Percentiles rank a stretch among this genome's conserved stretches.
Evolutionary conservation across 2,888 invertebrate species (phyloP).

Genomic region (Odontocolon sp.): DNA sequence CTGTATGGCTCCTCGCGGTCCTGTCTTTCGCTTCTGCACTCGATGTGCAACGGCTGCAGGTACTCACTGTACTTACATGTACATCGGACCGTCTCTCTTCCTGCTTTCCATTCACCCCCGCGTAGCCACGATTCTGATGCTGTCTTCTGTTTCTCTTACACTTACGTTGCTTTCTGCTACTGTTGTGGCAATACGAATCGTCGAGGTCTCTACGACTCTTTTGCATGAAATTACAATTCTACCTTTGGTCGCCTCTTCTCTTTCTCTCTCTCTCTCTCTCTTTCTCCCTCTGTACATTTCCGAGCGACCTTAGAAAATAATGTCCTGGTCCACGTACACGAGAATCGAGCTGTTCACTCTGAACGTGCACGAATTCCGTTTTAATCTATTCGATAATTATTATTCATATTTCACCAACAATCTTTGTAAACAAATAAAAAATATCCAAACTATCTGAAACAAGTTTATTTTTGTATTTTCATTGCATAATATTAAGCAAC

Average conservation of each 20-base stretch:
- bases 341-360: slow-evolving; percentile 1
- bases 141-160: slow-evolving; percentile 9
- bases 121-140: slow-evolving; percentile 41
- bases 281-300: slow-evolving; percentile 45
- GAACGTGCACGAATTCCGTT: background rate
- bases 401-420: background rate
- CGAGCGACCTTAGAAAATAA: slow-evolving; percentile 64
- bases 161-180: slow-evolving; percentile 18
- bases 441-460: too few species aligned
- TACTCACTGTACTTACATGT: slow-evolving; percentile 33
- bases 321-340: slow-evolving; percentile 28
- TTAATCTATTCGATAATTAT: slow-evolving; percentile 13
- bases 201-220: slow-evolving; percentile 58
- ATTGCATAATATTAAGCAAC: too few species aligned
- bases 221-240: slow-evolving; percentile 73
- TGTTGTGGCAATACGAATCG: slow-evolving; percentile 44
- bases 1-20: slow-evolving; percentile 14
- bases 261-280: too few species aligned
- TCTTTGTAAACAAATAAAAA: too few species aligned
- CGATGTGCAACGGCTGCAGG: slow-evolving; percentile 39
- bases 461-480: too few species aligned
- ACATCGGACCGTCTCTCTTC: slow-evolving; percentile 43
- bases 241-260: slow-evolving; percentile 65
- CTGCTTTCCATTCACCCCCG: slow-evolving; percentile 43
- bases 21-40: slow-evolving; percentile 44